A percentile compares a stretch with the other conserved stretches of the same genome.
Evolutionary conservation across 2,797 vertebrate species (phyloP).

Genomic region (Parotocinclus haroldoi): DNA sequence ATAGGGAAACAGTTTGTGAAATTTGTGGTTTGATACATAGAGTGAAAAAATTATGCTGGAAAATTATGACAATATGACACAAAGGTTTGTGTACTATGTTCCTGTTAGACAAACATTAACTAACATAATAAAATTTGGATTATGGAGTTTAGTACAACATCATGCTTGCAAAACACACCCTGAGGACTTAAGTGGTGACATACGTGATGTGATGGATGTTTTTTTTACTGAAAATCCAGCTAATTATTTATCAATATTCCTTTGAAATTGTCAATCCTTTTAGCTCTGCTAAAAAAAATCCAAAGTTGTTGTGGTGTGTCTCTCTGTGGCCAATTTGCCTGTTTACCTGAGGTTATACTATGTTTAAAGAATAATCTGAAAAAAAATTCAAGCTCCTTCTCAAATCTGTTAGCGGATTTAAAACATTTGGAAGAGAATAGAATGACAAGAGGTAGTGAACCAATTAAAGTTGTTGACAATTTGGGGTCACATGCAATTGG

Average conservation of each 20-base stretch:
- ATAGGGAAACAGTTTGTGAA: too few species aligned
- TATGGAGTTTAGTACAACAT: constrained; percentile 5
- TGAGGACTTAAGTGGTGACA: not conserved
- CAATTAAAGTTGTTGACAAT: constrained; percentile 3
- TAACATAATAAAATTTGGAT: constrained; percentile 9
- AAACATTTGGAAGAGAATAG: constrained; percentile 22
- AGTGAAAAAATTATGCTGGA: constrained; percentile 2
- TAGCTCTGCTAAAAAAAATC: constrained; percentile 3
- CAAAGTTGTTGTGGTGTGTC: constrained; percentile 3
- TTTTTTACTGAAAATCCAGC: constrained; percentile 1
- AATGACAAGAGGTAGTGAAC: constrained; percentile 2
- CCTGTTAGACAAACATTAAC: constrained; percentile 1
- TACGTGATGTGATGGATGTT: not conserved
- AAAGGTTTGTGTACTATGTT: constrained; percentile 8
- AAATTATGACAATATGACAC: not conserved
- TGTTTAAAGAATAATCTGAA: constrained; percentile 10
- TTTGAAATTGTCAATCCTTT: constrained; percentile 15
- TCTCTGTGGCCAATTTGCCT: constrained; percentile 2
- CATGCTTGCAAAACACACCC: not conserved
- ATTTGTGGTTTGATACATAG: not conserved
- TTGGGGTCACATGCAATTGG: too few species aligned
- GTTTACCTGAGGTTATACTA: too few species aligned
- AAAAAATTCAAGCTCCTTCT: constrained; percentile 8
- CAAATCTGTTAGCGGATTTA: constrained; percentile 9
- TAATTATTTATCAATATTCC: constrained; percentile 1